Evolutionary conservation across 1,140 invertebrate species (phyloP).

Genomic region (Gryllus bimaculatus): DNA sequence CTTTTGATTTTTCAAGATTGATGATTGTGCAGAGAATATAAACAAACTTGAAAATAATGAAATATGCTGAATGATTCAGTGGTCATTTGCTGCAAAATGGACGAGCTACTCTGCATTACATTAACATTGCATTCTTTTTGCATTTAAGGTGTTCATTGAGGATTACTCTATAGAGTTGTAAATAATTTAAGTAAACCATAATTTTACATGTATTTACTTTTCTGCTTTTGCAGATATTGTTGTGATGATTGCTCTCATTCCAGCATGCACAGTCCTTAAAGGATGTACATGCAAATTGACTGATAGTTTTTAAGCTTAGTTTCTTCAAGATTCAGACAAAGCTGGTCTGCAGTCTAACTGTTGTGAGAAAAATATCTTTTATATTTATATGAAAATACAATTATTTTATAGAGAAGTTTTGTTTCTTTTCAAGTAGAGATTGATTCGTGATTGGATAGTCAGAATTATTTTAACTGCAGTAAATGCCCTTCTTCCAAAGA

Average conservation of each 20-base stretch:
- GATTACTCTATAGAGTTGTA: neutral
- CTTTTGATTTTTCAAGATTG: no score
- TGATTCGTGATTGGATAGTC: no score
- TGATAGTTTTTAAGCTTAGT: neutral
- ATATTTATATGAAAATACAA: no score
- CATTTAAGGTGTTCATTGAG: neutral
- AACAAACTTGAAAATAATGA: no score
- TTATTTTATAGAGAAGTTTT: no score
- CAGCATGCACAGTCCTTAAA: neutral
- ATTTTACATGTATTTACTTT: neutral
- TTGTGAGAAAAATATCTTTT: neutral
- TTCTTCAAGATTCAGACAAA: neutral
- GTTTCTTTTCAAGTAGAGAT: no score
- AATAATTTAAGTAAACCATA: neutral
- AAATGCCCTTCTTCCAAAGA: no score
- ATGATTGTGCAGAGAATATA: no score
- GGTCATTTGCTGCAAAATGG: no score
- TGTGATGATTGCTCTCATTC: neutral
- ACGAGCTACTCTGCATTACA: no score
- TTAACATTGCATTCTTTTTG: neutral
- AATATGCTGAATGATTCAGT: no score
- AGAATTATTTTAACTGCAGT: no score
- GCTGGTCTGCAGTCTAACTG: neutral
- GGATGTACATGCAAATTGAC: neutral
- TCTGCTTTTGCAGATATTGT: neutral